These are phyloP conservation scores for Dysidea cf. avara DNA, from an alignment of 37 sponge, comb jelly and placozoan genomes.

Conservation along the genomic window DNA sequence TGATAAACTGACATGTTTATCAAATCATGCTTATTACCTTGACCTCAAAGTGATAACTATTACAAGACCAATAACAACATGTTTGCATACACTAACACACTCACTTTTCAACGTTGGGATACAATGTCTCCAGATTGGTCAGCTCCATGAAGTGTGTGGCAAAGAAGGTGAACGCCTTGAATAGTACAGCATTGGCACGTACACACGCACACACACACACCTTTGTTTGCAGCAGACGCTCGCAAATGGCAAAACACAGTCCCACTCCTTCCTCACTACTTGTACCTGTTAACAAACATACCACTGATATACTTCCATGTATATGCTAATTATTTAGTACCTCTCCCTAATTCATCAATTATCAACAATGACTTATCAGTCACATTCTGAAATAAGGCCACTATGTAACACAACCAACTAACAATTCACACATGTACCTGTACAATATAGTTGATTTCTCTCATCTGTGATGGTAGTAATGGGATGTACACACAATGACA, in stretches of 20 bases:
- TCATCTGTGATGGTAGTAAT: constrained; percentile 57
- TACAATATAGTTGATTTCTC: constrained; percentile 87
- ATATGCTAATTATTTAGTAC: constrained; percentile 16
- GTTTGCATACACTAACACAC: constrained; percentile 10
- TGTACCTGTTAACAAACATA: constrained; percentile 83
- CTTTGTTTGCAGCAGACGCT: constrained; percentile 68
- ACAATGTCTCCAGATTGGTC: constrained; percentile 73
- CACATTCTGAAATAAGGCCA: constrained; percentile 56
- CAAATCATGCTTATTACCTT: constrained; percentile 44
- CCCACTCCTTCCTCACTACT: constrained; percentile 96
- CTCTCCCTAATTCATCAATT: constrained; percentile 94
- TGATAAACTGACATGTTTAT: neutral
- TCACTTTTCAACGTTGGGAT: constrained; percentile 94
- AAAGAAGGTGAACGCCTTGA: constrained; percentile 73
- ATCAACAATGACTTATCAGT: constrained; percentile 71
- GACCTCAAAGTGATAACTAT: constrained; percentile 87
- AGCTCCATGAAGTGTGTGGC: constrained; percentile 91
- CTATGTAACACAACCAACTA: neutral
- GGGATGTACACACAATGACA: neutral
- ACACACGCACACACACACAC: constrained; percentile 22
- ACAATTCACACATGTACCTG: constrained; percentile 44
- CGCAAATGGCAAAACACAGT: constrained; percentile 92
- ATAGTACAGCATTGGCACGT: neutral
- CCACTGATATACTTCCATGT: no score
- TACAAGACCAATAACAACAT: neutral